Base-by-base conservation (phyloP, 2,113 vertebrate species). In the Garra rufa region DNA sequence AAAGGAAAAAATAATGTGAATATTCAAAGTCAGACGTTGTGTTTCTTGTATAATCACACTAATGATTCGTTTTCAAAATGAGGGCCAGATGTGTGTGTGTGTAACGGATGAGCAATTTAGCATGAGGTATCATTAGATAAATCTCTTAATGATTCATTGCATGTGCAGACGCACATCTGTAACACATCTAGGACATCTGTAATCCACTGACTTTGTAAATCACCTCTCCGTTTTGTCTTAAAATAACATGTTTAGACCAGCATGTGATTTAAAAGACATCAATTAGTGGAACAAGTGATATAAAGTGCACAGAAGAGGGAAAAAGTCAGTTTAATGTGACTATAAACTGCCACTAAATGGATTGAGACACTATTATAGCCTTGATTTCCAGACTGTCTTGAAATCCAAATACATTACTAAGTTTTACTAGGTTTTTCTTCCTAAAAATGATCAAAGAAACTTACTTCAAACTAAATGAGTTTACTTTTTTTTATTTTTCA, bases 121-220 rank as follows among this genome's bases (percentile, higher is more conserved):
- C 26, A 50, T 81, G 21, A 81, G 1, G 78, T 81, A 67, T 81
- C 59, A 81, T 81, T 81, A 81, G 9, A 46, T 67, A 21, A 81
- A 81, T 81, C 41, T n/a, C 26, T 50, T 48, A 81, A 81, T 81
- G 44, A 81, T 9, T 67, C 78, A 48, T 50, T 50, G 61, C 44
- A 13, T 79, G 9, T 63, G 38, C 55, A 67, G 78, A 67, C 61
- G 43, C 38, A 48, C 77, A 67, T 67, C 61, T 48, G 59, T 46
- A 67, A 81, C 43, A 5, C 38, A 67, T 81, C 61, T 21, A 76
- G 46, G 17, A 2, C 73, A 52, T 52, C 46, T 28, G 46, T 52
- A 50, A 76, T 48, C 5, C 46, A 44, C n/a, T 43, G 69, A 44
- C 13, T 78, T 63, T 61, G 3, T 6, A 59, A 61, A 61, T n/a